Base-by-base conservation (phyloP, 2,113 vertebrate species). In the Sminthopsis crassicaudata region DNA sequence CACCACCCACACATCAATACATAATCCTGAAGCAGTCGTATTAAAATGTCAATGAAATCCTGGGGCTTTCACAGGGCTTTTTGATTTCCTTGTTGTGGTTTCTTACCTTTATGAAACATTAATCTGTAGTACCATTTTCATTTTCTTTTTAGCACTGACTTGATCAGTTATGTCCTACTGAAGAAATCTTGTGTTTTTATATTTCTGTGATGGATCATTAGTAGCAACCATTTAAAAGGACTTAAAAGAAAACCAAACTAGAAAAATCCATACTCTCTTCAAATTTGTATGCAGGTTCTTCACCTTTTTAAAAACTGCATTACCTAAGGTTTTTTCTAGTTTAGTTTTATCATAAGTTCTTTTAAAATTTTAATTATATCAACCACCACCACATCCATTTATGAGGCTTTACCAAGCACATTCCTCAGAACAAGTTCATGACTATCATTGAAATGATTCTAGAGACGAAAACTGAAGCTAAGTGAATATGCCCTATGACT, bases 1-100 rank as follows among this genome's bases (percentile, higher is more conserved):
- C 91, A 14, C 46, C 60, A 93, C 76, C 52, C 25, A 10, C 0
- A 0, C 94, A 30, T 46, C 93, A n/a, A 89, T 36, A 9, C 25
- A 27, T 54, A 54, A 48, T 46, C 48, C n/a, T 46, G 25, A 42
- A 53, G 9, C 36, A 27, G 36, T 8, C 16, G 10, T 53, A 36
- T 51, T 42, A 76, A 53, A 93, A 42, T 26, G 42, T 36, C 60
- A 55, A 48, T 50, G 3, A 27, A 48, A 90, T 89, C 42, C 26
- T 25, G 27, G 27, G 22, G 25, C 25, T 55, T 46, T 54, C 24
- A 36, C 26, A 25, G 46, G 52, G 23, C 42, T 7, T 10, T 23
- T 19, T 55, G n/a, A 46, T 89, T 53, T 93, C 53, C 12, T 36
- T 89, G 24, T 25, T 24, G 42, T 8, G 3, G 57, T 53, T 26